Evolutionary conservation across 2,797 vertebrate species (phyloP), one percentile per base, ranked within the genome.

Genomic region (Coracias cyanogaster): DNA sequence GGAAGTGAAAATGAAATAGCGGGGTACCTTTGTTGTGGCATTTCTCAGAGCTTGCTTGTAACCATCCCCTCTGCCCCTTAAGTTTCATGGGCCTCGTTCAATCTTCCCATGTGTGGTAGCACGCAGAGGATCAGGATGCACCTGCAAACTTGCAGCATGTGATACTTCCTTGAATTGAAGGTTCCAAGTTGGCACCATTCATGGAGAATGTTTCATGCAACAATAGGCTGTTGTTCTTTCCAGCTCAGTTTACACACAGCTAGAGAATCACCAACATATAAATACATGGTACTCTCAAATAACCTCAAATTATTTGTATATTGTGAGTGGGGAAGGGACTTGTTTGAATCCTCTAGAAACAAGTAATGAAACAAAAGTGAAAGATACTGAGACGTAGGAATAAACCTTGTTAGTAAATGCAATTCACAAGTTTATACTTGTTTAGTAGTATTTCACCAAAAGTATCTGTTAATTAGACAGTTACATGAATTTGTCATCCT

Each of bases 81-180:
- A 26, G 12, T 58, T 60, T 60, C 9, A 13, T 0, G 7, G n/a
- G 48, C 67, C 52, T 83, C 14, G 2, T 39, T 83, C 61, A 31
- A 4, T 54, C 60, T 45, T 19, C 17, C 43, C 33, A 4, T 3
- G 11, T 25, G 45, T 14, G 10, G 49, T 12, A 73, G 76, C 35
- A 29, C 1, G 3, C 3, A 51, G 49, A 88, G 45, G 48, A 69
- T 70, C 86, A 96, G 93, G 92, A 93, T 62, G 71, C 93, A 96
- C 92, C 94, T 96, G 93, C 66, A 45, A n/a, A 57, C 51, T 73
- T n/a, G 22, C 15, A 77, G 64, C 86, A 72, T 0, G 1, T 55
- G 66, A 54, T 24, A 52, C 51, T 90, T 96, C 90, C 93, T 93
- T 39, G 35, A 79, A 86, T 14, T 79, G 66, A 86, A 93, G 77